Base-by-base conservation (phyloP, 2,888 invertebrate species). In the Drosophila pseudotalamancana region DNA sequence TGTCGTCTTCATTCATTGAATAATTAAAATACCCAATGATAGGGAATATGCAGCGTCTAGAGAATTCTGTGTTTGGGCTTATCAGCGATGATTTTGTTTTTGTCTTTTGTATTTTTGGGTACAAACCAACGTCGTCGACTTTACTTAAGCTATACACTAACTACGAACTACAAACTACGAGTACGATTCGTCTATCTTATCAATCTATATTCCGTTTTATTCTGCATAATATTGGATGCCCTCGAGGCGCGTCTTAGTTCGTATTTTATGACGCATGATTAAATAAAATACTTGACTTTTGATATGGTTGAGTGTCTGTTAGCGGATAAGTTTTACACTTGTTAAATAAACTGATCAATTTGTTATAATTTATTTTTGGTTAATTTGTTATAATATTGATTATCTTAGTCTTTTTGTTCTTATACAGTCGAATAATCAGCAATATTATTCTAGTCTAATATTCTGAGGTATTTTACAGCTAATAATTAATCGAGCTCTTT, bases 211-310 rank as follows among this genome's bases (percentile, higher is more conserved):
- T 46, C 34, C 37, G 8, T 46, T 37, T 46, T 51, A 34, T 53
- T 74, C 56, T 69, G 70, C 69, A 72, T 63, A 68, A 21, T 27
- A 23, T 34, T 49, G 40, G 67, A 50, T 69, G 67, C 25, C 73
- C 61, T 50, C 54, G 73, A 27, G 23, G 50, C 16, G 34, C 21
- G 34, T 46, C 37, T 59, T 37, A 39, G 27, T 32, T 31, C 16
- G 31, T n/a, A 29, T 56, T 43, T 42, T 32, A 29, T 59, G 61
- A 14, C 59, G 55, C 37, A 50, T 60, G 45, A 9, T 18, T 29
- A 29, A 16, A 27, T 25, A 27, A 18, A 31, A 21, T 16, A 16
- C 34, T 35, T 29, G 43, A 18, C 43, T 43, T 23, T 43, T 59
- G 43, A 29, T 43, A 35, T 57, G 39, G n/a, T 56, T 31, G 23